Conservation (phyloP, 2,113 vertebrate genomes). For the Sclerurus mexicanus region DNA sequence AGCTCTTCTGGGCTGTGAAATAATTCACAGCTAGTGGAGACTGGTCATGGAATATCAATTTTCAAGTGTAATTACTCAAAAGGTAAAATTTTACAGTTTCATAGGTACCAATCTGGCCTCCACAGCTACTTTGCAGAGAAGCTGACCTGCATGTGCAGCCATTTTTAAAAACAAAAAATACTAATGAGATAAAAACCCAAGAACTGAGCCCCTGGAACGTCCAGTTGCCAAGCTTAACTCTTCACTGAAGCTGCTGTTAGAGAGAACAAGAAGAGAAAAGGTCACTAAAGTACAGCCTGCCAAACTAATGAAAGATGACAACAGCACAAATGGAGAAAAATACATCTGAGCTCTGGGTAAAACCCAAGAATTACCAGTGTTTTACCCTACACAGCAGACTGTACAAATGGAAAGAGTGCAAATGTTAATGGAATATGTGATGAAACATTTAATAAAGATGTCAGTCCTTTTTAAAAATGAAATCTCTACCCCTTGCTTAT, state of each 20-base stretch:
- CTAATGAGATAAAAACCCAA: neutral
- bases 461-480: neutral
- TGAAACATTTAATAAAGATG: constrained; percentile 22
- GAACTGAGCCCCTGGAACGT: neutral
- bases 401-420: neutral
- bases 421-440: constrained; percentile 5
- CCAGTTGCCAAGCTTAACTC: constrained; percentile 3
- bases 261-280: neutral
- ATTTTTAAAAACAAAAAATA: neutral
- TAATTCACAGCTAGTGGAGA: neutral
- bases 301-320: neutral
- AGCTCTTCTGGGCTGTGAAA: neutral
- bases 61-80: neutral
- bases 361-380: neutral
- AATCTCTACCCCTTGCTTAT: neutral
- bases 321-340: constrained; percentile 1
- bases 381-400: neutral
- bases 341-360: neutral
- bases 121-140: neutral
- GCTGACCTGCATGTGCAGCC: neutral
- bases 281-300: neutral
- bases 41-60: neutral
- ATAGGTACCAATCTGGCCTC: neutral
- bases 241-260: neutral
- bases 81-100: neutral